Evolutionary conservation across 1,140 invertebrate species (phyloP), one percentile per base, ranked within the genome.

Genomic region (Lycorma delicatula): DNA sequence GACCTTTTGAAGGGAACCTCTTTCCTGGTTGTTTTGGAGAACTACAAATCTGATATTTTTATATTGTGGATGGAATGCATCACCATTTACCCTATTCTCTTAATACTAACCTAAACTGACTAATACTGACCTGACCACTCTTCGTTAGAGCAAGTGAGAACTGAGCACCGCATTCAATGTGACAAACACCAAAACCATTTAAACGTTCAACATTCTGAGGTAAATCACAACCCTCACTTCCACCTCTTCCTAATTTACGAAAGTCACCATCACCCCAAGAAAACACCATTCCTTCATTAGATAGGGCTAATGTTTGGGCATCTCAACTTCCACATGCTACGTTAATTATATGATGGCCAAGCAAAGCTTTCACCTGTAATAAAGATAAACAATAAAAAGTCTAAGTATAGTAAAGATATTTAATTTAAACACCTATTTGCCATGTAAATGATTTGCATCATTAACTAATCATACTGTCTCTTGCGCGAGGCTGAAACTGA

Each of bases 151-250:
- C 93, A 3, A 97, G 72, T 12, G 92, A 95, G 68, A 97, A 97
- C 71, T 97, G 93, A 1, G 93, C 93, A 0, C 94, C 94, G 70
- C 93, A 98, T 70, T 96, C 93, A 25, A 98, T 90, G 74, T 97
- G 93, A 27, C 85, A 75, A 0, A 97, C 91, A 1, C 88, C 89
- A 1, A 93, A 76, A 1, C 87, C 86, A 59, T 87, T 91, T 1
- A 97, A 74, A 51, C 88, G 77, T 64, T 97, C 93, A 47, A 98
- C 84, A 60, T 88, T 84, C 65, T 91, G 81, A 0, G 94, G 93
- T 0, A 87, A 74, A 29, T 84, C 85, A 64, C 93, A 97, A 0
- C 93, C 79, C 66, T 76, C 67, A 34, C 65, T 66, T 11, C 66
- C 67, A 20, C 66, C 66, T 48, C 65, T 57, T 3, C 67, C 67